Percentiles rank a stretch among this genome's conserved stretches.
Conservation (phyloP, 92 coral and sea anemone species). For the Anthopleura xanthogrammica region DNA sequence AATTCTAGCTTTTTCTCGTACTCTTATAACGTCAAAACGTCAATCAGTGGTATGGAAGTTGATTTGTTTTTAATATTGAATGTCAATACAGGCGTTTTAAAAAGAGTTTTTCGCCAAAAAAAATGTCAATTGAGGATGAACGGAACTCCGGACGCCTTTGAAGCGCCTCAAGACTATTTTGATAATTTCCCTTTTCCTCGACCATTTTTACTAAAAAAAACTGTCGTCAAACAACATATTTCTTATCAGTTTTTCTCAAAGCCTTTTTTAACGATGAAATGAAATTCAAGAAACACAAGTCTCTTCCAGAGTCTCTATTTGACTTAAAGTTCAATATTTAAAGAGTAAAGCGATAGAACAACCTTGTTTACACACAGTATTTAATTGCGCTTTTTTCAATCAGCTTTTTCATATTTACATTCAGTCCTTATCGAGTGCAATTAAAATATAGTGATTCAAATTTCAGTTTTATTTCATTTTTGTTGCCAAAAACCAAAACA, state of each 20-base stretch:
- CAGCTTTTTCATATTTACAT: not conserved
- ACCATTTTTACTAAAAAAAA: not conserved
- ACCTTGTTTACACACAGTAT: slow-evolving; percentile 22
- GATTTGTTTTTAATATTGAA: slow-evolving; percentile 22
- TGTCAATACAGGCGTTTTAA: slow-evolving; percentile 14
- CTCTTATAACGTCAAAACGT: slow-evolving; percentile 10
- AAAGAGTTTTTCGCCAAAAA: not conserved
- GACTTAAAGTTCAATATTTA: slow-evolving; percentile 33
- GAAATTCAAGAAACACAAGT: not conserved
- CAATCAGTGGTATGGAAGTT: not conserved
- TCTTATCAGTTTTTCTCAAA: not conserved
- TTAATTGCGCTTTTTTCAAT: slow-evolving; percentile 10
- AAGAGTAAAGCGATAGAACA: slow-evolving; percentile 27
- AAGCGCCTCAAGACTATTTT: not conserved
- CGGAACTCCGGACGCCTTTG: slow-evolving; percentile 7
- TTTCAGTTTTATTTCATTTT: not conserved
- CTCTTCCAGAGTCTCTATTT: slow-evolving; percentile 10
- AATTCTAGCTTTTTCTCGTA: not conserved
- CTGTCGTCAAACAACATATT: not conserved
- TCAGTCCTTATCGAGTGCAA: slow-evolving; percentile 7
- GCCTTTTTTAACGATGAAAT: not conserved
- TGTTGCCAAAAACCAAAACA: not conserved
- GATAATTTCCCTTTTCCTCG: not conserved
- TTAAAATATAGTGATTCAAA: not conserved
- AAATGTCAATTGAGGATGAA: not conserved